These are phyloP conservation scores for Thunnus thynnus DNA, from an alignment of 2,113 vertebrate genomes.

Conservation along the genomic window DNA sequence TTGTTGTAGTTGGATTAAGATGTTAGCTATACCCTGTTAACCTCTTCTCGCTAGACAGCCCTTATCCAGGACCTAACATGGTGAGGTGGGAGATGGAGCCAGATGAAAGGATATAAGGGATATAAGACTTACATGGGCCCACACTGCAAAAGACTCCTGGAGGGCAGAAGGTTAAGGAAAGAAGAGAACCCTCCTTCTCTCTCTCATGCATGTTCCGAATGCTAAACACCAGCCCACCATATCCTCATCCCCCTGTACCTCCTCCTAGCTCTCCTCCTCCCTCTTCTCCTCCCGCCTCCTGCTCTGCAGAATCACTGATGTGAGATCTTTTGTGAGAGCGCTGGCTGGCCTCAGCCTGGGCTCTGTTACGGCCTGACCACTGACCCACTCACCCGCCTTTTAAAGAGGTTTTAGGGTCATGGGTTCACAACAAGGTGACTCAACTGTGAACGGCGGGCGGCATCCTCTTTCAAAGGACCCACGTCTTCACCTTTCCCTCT, in stretches of 20 bases:
- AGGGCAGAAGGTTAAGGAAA: constrained; percentile 66
- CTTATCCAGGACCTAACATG: constrained; percentile 61
- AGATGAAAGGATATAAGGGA: constrained; percentile 66
- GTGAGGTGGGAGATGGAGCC: constrained; percentile 49
- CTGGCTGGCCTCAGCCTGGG: constrained; percentile 66
- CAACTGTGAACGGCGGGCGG: constrained; percentile 76
- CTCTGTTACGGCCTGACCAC: constrained; percentile 79
- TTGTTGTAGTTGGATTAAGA: constrained; percentile 85
- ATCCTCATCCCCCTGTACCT: constrained; percentile 52
- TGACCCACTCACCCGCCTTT: constrained; percentile 82
- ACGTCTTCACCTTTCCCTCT: constrained; percentile 71
- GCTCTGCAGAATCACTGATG: constrained; percentile 75
- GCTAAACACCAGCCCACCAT: constrained; percentile 59
- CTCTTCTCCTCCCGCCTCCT: constrained; percentile 54
- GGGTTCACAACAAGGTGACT: constrained; percentile 85
- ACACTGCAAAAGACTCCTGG: constrained; percentile 41
- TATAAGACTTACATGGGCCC: constrained; percentile 43
- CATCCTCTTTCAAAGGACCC: constrained; percentile 82
- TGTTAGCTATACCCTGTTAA: constrained; percentile 76
- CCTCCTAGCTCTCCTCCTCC: constrained; percentile 49
- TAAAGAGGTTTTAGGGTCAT: constrained; percentile 83
- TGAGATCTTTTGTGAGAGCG: constrained; percentile 76
- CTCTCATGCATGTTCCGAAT: constrained; percentile 59
- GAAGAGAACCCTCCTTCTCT: constrained; percentile 35
- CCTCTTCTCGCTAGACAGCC: constrained; percentile 62